These are phyloP conservation scores for Corythornis vintsioides DNA, from an alignment of 2,113 vertebrate genomes.

Conservation along the genomic window DNA sequence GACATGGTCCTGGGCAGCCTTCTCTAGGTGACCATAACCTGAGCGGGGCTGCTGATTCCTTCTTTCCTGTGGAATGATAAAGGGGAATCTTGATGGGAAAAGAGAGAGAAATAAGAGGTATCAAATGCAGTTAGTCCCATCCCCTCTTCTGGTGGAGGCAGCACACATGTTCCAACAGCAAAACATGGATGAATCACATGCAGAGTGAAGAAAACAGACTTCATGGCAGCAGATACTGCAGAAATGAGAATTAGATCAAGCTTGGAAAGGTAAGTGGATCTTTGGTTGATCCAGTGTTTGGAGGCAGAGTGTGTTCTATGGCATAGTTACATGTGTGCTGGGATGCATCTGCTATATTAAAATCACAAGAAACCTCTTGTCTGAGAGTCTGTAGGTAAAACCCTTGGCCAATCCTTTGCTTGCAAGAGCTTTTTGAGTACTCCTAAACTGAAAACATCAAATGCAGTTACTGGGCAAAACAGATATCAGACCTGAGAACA, in stretches of 20 bases:
- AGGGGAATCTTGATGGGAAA: neutral
- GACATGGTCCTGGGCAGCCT: neutral
- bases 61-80: neutral
- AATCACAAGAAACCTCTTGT: neutral
- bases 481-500: neutral
- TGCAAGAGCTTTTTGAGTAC: neutral
- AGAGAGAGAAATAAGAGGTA: neutral
- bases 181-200: neutral
- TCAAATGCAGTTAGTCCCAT: neutral
- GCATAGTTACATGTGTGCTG: too few species aligned
- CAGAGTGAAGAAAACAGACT: neutral
- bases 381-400: neutral
- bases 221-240: neutral
- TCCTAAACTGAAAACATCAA: neutral
- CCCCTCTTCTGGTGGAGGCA: neutral
- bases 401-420: neutral
- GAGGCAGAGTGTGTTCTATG: fast-evolving
- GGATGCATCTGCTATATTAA: neutral
- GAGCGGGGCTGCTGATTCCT: neutral
- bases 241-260: neutral
- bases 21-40: neutral
- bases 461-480: neutral
- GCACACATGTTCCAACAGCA: neutral
- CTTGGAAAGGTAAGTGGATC: neutral
- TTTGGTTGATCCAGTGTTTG: neutral